Conservation (phyloP, 2,888 invertebrate species). For the Stenodera caucasica region DNA sequence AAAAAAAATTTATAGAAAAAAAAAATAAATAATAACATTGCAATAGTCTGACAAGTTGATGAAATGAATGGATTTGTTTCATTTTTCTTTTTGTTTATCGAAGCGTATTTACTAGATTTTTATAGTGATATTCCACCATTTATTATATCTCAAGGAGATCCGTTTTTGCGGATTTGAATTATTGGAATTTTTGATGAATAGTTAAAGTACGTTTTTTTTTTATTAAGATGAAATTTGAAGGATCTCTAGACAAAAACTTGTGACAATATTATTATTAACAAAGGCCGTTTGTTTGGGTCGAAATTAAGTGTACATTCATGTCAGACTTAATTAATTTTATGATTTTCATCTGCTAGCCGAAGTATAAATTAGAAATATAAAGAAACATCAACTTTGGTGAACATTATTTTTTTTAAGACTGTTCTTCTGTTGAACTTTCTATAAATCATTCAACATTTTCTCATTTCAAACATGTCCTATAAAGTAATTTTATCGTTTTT, state of each 20-base stretch:
- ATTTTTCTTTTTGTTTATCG: not conserved
- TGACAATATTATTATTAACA: not conserved
- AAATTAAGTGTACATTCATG: conserved; percentile 23
- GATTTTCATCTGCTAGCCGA: conserved; percentile 23
- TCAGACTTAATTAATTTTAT: conserved; percentile 25
- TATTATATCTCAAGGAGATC: not conserved
- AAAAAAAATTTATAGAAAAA: no score
- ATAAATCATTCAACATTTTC: conserved; percentile 25
- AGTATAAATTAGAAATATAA: not conserved
- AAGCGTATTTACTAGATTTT: not conserved
- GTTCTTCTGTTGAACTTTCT: not conserved
- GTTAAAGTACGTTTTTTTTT: no score
- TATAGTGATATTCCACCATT: not conserved
- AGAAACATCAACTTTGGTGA: not conserved
- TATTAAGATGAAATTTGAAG: no score
- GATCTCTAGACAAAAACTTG: no score
- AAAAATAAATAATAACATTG: conserved; percentile 15
- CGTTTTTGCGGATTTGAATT: not conserved
- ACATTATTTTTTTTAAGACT: not conserved
- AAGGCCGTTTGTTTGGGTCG: conserved; percentile 10
- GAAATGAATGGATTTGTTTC: conserved; percentile 11
- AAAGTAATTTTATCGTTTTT: conserved; percentile 26
- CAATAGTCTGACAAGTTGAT: conserved; percentile 22
- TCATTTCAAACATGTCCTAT: conserved; percentile 22
- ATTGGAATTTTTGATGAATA: no score